A percentile compares a stretch with the other conserved stretches of the same genome.
phyloP scores from a whole-genome alignment of 2,797 vertebrate species.

The Gallirallus australis region DNA sequence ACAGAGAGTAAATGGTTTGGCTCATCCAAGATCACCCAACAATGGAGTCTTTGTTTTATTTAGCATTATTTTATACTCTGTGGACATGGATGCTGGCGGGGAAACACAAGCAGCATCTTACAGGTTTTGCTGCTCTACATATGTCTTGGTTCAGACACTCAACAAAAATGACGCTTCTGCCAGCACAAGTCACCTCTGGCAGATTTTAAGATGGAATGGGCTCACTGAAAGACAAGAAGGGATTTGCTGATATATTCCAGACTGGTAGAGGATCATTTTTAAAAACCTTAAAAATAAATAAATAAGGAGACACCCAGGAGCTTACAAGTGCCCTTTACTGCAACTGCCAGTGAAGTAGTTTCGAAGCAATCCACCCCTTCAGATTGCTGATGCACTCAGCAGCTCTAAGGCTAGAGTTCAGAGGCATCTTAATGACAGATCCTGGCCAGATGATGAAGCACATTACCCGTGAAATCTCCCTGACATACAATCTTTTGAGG shows the following conservation, averaged over 20 bases:
- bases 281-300: neutral
- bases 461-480: neutral
- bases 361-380: neutral
- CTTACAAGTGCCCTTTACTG: neutral
- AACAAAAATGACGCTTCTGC: neutral
- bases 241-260: neutral
- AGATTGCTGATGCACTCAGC: neutral
- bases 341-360: neutral
- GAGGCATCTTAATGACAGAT: neutral
- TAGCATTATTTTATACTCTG: too few species aligned
- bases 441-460: neutral
- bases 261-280: neutral
- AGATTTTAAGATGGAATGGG: neutral
- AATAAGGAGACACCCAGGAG: neutral
- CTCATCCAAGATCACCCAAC: neutral
- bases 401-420: neutral
- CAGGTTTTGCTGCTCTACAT: neutral
- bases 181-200: neutral
- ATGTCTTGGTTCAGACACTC: neutral
- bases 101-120: neutral
- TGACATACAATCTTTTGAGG: too few species aligned
- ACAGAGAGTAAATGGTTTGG: neutral
- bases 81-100: neutral
- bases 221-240: neutral
- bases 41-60: neutral